These are phyloP conservation scores for Ornithorhynchus anatinus DNA, from an alignment of 2,113 vertebrate species.

Conservation along the genomic window DNA sequence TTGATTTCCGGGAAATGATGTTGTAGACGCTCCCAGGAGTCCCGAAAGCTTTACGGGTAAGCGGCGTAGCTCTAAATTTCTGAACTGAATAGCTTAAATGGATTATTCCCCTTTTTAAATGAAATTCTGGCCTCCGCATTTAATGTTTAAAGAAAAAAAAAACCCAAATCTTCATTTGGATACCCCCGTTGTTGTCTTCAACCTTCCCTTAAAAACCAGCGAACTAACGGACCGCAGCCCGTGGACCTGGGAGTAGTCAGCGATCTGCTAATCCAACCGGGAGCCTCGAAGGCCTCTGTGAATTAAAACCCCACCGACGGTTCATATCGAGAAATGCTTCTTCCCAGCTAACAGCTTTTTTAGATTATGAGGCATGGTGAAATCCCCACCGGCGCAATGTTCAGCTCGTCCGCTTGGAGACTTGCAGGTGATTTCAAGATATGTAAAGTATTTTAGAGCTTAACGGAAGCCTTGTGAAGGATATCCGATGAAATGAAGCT, in stretches of 20 bases:
- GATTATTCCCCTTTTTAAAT: too few relatives aligned
- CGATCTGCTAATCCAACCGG: too few relatives aligned
- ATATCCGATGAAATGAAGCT: conserved; percentile 29
- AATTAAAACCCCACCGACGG: too few relatives aligned
- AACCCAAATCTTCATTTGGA: too few relatives aligned
- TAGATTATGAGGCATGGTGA: conserved; percentile 20
- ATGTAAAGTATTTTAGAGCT: conserved; percentile 27
- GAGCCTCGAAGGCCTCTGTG: too few relatives aligned
- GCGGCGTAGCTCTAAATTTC: conserved; percentile 34
- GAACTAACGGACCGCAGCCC: too few relatives aligned
- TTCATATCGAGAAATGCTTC: conserved; percentile 44
- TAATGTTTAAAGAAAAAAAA: too few relatives aligned
- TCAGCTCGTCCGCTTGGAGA: conserved; percentile 21
- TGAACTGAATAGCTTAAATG: too few relatives aligned
- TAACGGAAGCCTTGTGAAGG: conserved; percentile 51
- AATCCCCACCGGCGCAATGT: conserved; percentile 19
- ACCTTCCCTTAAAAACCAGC: too few relatives aligned
- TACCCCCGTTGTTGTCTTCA: too few relatives aligned
- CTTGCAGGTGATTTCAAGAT: conserved; percentile 40
- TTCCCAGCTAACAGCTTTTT: not conserved
- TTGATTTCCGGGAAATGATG: not conserved
- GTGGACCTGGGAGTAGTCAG: too few relatives aligned
- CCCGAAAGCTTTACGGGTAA: conserved; percentile 4
- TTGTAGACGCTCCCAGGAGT: conserved; percentile 7
- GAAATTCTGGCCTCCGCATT: too few relatives aligned